A percentile compares a stretch with the other conserved stretches of the same genome.
Evolutionary conservation across 1,140 invertebrate genomes (phyloP).

Genomic region (Nephila pilipes): DNA sequence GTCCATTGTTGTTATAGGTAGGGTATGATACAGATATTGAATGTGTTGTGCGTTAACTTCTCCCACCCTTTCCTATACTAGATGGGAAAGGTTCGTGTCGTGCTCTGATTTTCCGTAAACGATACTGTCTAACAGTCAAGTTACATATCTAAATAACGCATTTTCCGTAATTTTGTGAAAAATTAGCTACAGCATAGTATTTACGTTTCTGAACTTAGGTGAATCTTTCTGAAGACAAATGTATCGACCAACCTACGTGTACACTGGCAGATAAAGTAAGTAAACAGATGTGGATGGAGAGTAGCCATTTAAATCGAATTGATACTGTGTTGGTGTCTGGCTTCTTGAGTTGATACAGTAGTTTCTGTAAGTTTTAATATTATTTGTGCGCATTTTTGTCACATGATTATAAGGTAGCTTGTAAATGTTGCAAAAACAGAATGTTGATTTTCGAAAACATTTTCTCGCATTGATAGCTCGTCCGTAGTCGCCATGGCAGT

Average conservation of each 20-base stretch:
- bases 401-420: not conserved
- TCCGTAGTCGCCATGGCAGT: slow-evolving; percentile 50
- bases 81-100: slow-evolving; percentile 73
- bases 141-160: slow-evolving; percentile 60
- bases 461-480: slow-evolving; percentile 11
- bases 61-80: slow-evolving; percentile 71
- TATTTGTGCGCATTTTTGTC: not conserved
- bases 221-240: slow-evolving; percentile 54
- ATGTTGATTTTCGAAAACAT: not conserved
- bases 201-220: slow-evolving; percentile 51
- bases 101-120: slow-evolving; percentile 65
- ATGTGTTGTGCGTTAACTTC: slow-evolving; percentile 62
- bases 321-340: slow-evolving; percentile 64
- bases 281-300: slow-evolving; percentile 77
- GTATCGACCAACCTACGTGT: slow-evolving; percentile 77
- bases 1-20: slow-evolving; percentile 67
- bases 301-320: slow-evolving; percentile 75
- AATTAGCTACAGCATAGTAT: slow-evolving; percentile 11
- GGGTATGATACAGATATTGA: slow-evolving; percentile 46
- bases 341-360: slow-evolving; percentile 37
- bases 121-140: slow-evolving; percentile 45
- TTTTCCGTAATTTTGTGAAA: slow-evolving; percentile 62
- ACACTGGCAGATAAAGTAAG: slow-evolving; percentile 77
- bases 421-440: not conserved
- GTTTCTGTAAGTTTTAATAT: slow-evolving; percentile 30